phyloP scores from a whole-genome alignment of 2,888 invertebrate species.

The Cryptus armator region DNA sequence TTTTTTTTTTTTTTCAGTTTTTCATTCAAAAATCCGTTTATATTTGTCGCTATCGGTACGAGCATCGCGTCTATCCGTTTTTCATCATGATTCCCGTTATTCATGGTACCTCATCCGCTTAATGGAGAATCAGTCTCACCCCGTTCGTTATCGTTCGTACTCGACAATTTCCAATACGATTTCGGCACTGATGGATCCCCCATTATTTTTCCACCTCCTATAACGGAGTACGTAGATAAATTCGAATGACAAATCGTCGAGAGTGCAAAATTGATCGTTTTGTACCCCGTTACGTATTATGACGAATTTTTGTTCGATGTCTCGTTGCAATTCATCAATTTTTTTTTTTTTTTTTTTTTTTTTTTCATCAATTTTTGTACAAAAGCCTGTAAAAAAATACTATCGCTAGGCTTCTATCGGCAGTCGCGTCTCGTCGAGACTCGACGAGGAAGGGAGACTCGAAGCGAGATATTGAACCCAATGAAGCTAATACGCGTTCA shows the following conservation, averaged over 20 bases:
- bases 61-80: not conserved
- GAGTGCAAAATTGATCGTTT: not conserved
- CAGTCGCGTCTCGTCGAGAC: not conserved
- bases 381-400: too few relatives aligned
- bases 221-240: not conserved
- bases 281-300: not conserved
- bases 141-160: constrained; percentile 14
- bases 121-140: constrained; percentile 4
- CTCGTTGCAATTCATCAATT: not conserved
- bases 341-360: too few relatives aligned
- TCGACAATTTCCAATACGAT: not conserved
- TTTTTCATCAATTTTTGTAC: too few relatives aligned
- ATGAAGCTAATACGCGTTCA: constrained; percentile 70
- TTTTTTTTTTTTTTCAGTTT: not conserved
- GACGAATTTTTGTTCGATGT: not conserved
- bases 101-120: not conserved
- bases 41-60: not conserved
- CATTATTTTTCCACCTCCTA: constrained; percentile 14
- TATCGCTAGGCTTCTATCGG: too few relatives aligned
- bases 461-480: constrained; percentile 69
- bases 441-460: constrained; percentile 41
- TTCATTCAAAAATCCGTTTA: not conserved
- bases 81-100: not conserved
- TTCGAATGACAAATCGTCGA: constrained; percentile 7
- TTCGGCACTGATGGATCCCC: not conserved